These are phyloP conservation scores for Leptoclinus maculatus DNA, from an alignment of 2,797 vertebrate species.

Conservation along the genomic window DNA sequence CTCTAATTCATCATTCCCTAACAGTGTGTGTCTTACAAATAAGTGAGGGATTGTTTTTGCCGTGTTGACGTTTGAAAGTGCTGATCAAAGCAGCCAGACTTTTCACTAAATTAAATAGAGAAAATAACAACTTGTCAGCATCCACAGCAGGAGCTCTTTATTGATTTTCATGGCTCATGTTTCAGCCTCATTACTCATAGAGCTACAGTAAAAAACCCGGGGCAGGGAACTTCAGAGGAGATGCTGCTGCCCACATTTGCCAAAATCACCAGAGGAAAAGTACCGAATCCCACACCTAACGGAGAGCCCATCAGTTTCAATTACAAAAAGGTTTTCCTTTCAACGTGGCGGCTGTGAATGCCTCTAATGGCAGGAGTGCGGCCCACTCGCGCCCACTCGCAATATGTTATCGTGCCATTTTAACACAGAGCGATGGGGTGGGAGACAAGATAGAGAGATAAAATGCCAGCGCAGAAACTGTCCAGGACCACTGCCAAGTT, in stretches of 20 bases:
- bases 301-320: slow-evolving; percentile 45
- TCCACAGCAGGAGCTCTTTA: slow-evolving; percentile 48
- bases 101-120: slow-evolving; percentile 56
- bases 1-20: slow-evolving; percentile 33
- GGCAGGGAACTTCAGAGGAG: slow-evolving; percentile 30
- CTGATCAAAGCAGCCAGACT: slow-evolving; percentile 62
- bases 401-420: slow-evolving; percentile 45
- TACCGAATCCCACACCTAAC: slow-evolving; percentile 43
- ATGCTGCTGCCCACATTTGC: slow-evolving; percentile 28
- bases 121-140: slow-evolving; percentile 38
- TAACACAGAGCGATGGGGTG: background rate
- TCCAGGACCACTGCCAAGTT: slow-evolving; percentile 12
- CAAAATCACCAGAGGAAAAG: slow-evolving; percentile 51
- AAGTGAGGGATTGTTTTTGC: background rate
- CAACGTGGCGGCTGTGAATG: background rate
- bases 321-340: slow-evolving; percentile 37
- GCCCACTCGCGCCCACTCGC: slow-evolving; percentile 56
- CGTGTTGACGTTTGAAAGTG: slow-evolving; percentile 49
- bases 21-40: background rate
- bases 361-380: slow-evolving; percentile 23
- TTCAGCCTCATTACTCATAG: slow-evolving; percentile 62
- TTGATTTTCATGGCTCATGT: slow-evolving; percentile 60
- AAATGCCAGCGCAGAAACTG: slow-evolving; percentile 24
- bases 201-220: slow-evolving; percentile 13
- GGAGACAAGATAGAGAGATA: slow-evolving; percentile 1